A percentile compares a stretch with the other conserved stretches of the same genome.
Conservation (phyloP, 2,797 vertebrate species). For the Aplochiton taeniatus region DNA sequence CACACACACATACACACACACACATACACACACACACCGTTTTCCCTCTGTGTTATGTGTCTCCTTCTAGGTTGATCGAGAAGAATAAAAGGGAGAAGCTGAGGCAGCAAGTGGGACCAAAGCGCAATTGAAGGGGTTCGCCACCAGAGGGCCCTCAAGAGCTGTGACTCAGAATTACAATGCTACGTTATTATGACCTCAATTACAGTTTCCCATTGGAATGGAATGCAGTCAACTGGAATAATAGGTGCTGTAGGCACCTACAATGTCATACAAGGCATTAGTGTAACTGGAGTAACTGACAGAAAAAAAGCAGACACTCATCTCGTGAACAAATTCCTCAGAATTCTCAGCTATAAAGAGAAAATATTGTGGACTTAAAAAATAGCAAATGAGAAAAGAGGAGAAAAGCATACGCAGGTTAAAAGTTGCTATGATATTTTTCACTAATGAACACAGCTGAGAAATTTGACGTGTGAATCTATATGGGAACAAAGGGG, state of each 20-base stretch:
- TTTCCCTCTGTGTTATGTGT: conserved; percentile 1
- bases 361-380: conserved; percentile 35
- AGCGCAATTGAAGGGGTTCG: conserved; percentile 72
- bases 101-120: conserved; percentile 78
- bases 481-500: conserved; percentile 27
- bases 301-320: conserved; percentile 13
- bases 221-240: conserved; percentile 43
- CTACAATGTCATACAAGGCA: conserved; percentile 19
- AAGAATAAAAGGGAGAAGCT: conserved; percentile 84
- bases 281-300: neutral
- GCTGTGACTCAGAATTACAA: conserved; percentile 9
- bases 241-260: neutral
- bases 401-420: conserved; percentile 62
- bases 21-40: neutral
- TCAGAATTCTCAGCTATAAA: conserved; percentile 53
- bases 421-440: conserved; percentile 26
- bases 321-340: conserved; percentile 51
- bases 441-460: conserved; percentile 11
- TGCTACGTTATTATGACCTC: conserved; percentile 10
- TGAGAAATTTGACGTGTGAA: conserved; percentile 7
- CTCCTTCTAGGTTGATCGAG: conserved; percentile 76
- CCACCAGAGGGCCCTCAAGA: conserved; percentile 38
- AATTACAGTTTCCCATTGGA: conserved; percentile 13
- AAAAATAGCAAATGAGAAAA: conserved; percentile 19
- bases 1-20: neutral